Base-by-base conservation (phyloP, 2,113 vertebrate genomes). In the Mormoops blainvillei region DNA sequence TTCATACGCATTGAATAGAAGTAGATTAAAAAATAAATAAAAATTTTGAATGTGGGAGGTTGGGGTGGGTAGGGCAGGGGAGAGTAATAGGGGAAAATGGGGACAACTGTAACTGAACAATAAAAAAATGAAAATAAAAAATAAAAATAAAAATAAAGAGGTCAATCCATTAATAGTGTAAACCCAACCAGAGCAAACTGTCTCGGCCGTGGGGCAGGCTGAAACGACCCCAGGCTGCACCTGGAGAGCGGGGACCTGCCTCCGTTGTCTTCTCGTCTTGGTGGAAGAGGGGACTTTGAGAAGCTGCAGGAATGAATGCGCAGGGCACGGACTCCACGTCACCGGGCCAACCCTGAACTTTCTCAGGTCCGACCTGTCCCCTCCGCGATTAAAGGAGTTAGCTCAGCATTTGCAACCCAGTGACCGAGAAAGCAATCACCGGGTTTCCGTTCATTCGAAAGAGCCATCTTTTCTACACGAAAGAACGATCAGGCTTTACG, bases 301-400 rank as follows among this genome's bases (percentile, higher is more conserved):
- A 20, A 50, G 87, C 12, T 2, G 11, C 7, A 2, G 11, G 38
- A 4, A 2, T 0, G 26, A 6, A 0, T 1, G 4, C 7, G 3
- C 24, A 61, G 31, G 41, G 15, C 5, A n/a, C 36, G 20, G 20
- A 6, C n/a, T 10, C n/a, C 3, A 1, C 19, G 2, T 14, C 14
- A 24, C 3, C 0, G 22, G 15, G 26, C 54, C 38, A 54, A 41
- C 54, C 18, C 7, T 4, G 4, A 43, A 45, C 20, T 33, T 26
- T 58, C 22, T 43, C 4, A 3, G n/a, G 52, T 50, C 45, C 15
- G 41, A n/a, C 19, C 45, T 28, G 15, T 2, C 31, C 52, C 22
- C 2, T 52, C 36, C 6, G 13, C 20, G 26, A 3, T 36, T 14
- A 14, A 76, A 76, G 3, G 36, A 11, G 50, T 26, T 20, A 33